phyloP scores from a whole-genome alignment of 92 coral and sea anemone genomes.

The Phenganax stokvisi region DNA sequence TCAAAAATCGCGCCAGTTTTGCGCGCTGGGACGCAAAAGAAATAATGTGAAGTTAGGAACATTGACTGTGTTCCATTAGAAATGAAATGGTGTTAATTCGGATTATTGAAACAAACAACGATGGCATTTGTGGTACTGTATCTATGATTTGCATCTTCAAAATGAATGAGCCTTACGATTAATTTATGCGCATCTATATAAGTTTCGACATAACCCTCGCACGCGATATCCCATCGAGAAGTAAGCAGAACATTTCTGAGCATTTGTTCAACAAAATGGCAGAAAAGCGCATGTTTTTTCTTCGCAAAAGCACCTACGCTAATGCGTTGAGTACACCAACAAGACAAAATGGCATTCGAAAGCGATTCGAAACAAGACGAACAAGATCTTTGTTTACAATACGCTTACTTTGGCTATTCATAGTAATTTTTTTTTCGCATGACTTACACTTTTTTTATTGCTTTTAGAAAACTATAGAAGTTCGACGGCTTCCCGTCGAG shows the following conservation, averaged over 20 bases:
- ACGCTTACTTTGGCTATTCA: slow-evolving; percentile 21
- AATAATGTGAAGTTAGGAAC: too few relatives aligned
- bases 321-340: too few relatives aligned
- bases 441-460: slow-evolving; percentile 37
- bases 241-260: not conserved
- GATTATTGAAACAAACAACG: not conserved
- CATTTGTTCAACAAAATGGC: slow-evolving; percentile 10
- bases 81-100: not conserved
- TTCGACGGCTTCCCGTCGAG: slow-evolving; percentile 20
- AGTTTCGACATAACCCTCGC: not conserved
- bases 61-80: not conserved
- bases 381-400: not conserved
- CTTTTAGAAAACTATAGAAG: slow-evolving; percentile 34
- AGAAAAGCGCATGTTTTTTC: not conserved
- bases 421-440: slow-evolving; percentile 34
- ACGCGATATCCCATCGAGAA: not conserved
- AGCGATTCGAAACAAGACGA: not conserved
- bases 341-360: not conserved
- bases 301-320: not conserved
- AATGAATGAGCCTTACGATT: slow-evolving; percentile 1
- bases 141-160: not conserved
- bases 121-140: not conserved
- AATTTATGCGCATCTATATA: slow-evolving; percentile 26
- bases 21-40: too few relatives aligned
- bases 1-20: too few relatives aligned